phyloP scores from a whole-genome alignment of 2,113 vertebrate species.

The Atlantisia rogersi region DNA sequence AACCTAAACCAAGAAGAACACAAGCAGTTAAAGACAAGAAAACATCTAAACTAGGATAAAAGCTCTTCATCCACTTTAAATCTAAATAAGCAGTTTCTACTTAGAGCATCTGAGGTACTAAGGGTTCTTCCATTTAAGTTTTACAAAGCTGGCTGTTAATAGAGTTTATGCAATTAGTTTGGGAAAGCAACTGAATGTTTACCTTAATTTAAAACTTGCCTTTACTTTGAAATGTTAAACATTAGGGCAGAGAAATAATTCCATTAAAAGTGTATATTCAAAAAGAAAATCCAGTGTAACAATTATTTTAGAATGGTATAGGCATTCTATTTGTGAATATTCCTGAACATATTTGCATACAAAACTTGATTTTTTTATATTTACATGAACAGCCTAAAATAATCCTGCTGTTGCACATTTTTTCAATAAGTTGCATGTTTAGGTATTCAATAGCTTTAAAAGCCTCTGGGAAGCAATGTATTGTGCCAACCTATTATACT shows the following conservation, averaged over 20 bases:
- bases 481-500: neutral
- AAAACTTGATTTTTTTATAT: neutral
- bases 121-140: neutral
- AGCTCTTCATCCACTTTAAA: neutral
- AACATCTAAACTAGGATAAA: neutral
- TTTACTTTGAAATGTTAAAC: neutral
- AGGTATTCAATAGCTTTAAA: neutral
- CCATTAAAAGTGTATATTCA: neutral
- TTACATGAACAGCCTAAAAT: neutral
- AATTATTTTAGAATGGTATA: neutral
- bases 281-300: neutral
- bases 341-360: neutral
- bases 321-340: neutral
- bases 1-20: slow-evolving; percentile 77
- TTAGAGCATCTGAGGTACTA: neutral
- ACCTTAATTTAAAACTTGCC: neutral
- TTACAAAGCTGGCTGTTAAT: neutral
- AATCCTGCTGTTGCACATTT: neutral
- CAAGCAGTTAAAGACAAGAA: neutral
- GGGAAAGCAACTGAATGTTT: neutral
- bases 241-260: neutral
- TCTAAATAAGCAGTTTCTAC: neutral
- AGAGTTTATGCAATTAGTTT: neutral
- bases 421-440: neutral
- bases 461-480: neutral